A percentile compares a stretch with the other conserved stretches of the same genome.
phyloP scores from a whole-genome alignment of 2,888 invertebrate genomes.

The Amphipyra berbera region DNA sequence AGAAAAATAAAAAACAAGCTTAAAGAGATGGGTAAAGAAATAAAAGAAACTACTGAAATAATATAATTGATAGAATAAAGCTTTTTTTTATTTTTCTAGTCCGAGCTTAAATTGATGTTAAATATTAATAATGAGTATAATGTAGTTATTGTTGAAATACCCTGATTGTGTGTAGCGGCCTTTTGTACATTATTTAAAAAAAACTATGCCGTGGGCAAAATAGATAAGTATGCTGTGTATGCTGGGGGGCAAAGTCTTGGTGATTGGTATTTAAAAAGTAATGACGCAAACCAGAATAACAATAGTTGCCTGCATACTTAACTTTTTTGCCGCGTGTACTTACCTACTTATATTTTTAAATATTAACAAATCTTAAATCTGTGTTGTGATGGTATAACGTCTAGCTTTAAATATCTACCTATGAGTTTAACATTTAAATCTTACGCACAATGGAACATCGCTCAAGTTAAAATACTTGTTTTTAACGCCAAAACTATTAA shows the following conservation, averaged over 20 bases:
- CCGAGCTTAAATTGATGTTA: constrained; percentile 57
- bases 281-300: no score
- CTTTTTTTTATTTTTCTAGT: constrained; percentile 44
- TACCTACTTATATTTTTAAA: constrained; percentile 19
- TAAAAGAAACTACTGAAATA: not conserved
- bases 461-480: constrained; percentile 33
- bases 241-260: not conserved
- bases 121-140: constrained; percentile 49
- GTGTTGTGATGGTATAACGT: constrained; percentile 77
- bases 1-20: constrained; percentile 36
- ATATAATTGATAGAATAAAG: constrained; percentile 4
- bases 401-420: constrained; percentile 72
- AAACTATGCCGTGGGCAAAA: constrained; percentile 17
- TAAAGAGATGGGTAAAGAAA: constrained; percentile 1
- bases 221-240: constrained; percentile 7
- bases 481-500: constrained; percentile 1
- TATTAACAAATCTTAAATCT: constrained; percentile 62
- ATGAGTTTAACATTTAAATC: constrained; percentile 44
- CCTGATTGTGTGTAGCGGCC: constrained; percentile 59
- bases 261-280: not conserved
- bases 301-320: constrained; percentile 1
- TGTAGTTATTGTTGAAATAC: constrained; percentile 53
- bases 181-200: constrained; percentile 40
- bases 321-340: constrained; percentile 30
- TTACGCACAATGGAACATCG: constrained; percentile 46